A percentile compares a stretch with the other conserved stretches of the same genome.
These are phyloP conservation scores for Oceanodroma tethys DNA, from an alignment of 2,113 vertebrate genomes.

Conservation along the genomic window DNA sequence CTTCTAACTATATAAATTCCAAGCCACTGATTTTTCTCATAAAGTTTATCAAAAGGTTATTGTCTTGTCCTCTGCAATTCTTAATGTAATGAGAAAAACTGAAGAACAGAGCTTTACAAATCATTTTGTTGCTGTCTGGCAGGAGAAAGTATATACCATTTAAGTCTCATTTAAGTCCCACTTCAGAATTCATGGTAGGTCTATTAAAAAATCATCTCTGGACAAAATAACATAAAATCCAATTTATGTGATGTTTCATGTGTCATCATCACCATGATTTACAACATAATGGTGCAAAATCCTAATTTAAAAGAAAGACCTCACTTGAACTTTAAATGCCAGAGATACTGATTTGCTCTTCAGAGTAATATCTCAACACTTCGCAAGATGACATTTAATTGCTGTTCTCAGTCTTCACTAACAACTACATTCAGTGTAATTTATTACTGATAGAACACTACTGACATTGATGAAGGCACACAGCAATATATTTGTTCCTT, in stretches of 20 bases:
- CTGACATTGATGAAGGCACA: background rate
- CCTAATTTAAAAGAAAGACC: background rate
- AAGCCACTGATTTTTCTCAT: background rate
- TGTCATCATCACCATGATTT: background rate
- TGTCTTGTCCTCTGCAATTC: background rate
- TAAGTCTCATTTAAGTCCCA: background rate
- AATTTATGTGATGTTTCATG: background rate
- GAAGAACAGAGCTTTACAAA: background rate
- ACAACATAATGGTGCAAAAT: background rate
- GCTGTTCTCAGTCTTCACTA: background rate
- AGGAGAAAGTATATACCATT: background rate
- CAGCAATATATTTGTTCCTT: background rate
- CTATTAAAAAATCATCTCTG: background rate
- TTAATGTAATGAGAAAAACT: background rate
- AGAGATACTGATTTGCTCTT: background rate
- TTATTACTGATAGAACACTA: background rate
- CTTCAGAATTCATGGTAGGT: background rate
- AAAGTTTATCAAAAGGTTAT: background rate
- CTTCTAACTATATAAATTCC: background rate
- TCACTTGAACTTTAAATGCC: background rate
- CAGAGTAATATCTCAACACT: background rate
- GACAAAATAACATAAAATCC: background rate
- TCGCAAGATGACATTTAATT: background rate
- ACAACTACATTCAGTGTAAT: background rate
- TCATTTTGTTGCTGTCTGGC: background rate